Percentiles rank a stretch among this genome's conserved stretches.
Evolutionary conservation across 2,888 invertebrate species (phyloP).

Genomic region (Adelphocoris suturalis): DNA sequence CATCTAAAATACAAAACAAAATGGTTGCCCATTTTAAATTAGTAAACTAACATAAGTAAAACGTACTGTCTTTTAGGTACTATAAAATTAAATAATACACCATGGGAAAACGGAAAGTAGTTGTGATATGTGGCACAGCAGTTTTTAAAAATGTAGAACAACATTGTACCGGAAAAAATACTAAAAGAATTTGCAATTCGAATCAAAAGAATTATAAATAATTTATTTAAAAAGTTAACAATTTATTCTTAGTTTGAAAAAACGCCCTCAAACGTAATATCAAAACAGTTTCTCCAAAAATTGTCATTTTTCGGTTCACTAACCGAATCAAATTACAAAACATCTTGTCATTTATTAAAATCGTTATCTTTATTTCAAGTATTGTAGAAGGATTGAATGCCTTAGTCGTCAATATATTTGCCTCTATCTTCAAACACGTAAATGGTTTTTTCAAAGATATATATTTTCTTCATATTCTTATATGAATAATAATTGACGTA

Average conservation of each 20-base stretch:
- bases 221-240: conserved; percentile 22
- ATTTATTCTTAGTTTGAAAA: conserved; percentile 5
- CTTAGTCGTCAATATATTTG: conserved; percentile 31
- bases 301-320: conserved; percentile 5
- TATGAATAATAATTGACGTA: conserved; percentile 74
- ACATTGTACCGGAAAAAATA: conserved; percentile 2
- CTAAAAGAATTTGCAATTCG: background rate
- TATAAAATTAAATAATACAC: conserved; percentile 61
- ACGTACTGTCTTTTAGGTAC: conserved; percentile 62
- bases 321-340: conserved; percentile 15
- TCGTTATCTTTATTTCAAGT: background rate
- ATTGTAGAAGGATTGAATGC: conserved; percentile 1
- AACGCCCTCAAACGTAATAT: conserved; percentile 39
- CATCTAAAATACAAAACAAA: conserved; percentile 60
- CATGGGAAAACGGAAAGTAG: background rate
- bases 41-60: conserved; percentile 46
- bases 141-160: background rate
- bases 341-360: conserved; percentile 24
- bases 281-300: conserved; percentile 59
- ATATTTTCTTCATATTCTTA: conserved; percentile 73
- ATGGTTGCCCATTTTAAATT: conserved; percentile 20
- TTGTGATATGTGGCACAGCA: conserved; percentile 54
- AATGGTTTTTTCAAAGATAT: conserved; percentile 51
- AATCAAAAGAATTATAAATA: conserved; percentile 8
- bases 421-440: conserved; percentile 13